These are phyloP conservation scores for Himalopsyche kuldschensis DNA, from an alignment of 2,888 invertebrate genomes.

Conservation along the genomic window DNA sequence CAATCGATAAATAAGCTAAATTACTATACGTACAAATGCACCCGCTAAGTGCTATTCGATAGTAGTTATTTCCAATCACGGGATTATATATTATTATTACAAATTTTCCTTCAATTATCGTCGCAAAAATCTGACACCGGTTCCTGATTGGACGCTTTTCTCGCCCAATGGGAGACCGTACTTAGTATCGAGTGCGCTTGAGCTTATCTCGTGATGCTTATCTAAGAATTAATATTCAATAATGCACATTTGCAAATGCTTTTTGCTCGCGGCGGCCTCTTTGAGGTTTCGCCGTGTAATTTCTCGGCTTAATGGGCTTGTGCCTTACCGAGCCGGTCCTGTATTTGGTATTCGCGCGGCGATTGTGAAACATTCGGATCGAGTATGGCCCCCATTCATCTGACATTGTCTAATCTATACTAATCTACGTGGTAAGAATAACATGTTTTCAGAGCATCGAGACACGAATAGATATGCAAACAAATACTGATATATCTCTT, in stretches of 20 bases:
- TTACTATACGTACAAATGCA: not conserved
- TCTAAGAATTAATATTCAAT: constrained; percentile 35
- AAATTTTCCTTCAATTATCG: not conserved
- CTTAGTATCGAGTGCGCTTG: not conserved
- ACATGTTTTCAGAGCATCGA: too few species aligned
- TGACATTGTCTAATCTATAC: not conserved
- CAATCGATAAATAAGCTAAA: not conserved
- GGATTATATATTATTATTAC: not conserved
- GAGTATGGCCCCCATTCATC: not conserved
- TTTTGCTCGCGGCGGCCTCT: constrained; percentile 15
- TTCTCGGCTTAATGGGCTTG: not conserved
- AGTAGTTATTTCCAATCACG: not conserved
- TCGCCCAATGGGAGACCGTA: not conserved
- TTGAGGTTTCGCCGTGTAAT: constrained; percentile 9
- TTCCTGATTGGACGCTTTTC: not conserved
- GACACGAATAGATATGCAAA: too few species aligned
- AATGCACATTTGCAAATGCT: constrained; percentile 15
- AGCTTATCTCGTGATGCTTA: constrained; percentile 11
- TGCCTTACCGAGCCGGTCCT: not conserved
- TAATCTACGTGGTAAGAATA: not conserved
- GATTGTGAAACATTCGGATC: not conserved
- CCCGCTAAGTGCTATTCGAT: not conserved
- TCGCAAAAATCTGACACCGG: not conserved
- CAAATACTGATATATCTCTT: too few species aligned
- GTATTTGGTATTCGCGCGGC: not conserved